These are phyloP conservation scores for Taenioides sp. DNA, from an alignment of 2,797 vertebrate species.

Conservation along the genomic window DNA sequence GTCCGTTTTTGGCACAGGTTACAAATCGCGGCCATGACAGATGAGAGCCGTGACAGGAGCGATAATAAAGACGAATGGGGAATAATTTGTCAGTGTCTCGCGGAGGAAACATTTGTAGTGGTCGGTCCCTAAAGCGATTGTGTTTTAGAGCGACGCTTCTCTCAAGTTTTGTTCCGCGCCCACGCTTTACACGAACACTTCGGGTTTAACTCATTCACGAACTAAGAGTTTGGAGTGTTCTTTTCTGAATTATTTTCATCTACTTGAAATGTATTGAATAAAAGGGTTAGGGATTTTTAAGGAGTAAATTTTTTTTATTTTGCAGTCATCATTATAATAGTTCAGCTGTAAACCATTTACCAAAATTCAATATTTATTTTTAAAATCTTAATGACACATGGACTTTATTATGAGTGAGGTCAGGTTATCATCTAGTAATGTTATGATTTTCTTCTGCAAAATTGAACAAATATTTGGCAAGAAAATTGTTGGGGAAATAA, in stretches of 20 bases:
- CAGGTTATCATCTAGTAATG: no score
- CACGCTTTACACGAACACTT: conserved; percentile 1
- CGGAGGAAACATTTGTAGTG: background rate
- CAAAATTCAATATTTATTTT: no score
- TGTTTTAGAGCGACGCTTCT: conserved; percentile 1
- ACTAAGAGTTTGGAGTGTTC: background rate
- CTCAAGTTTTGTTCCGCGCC: background rate
- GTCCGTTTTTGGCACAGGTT: background rate
- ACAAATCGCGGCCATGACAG: conserved; percentile 18
- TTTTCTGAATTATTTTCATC: background rate
- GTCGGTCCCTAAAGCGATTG: background rate
- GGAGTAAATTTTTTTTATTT: no score
- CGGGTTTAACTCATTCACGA: background rate
- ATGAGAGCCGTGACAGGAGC: conserved; percentile 5
- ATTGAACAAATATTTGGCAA: no score
- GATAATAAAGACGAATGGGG: conserved; percentile 33
- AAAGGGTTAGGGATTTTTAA: background rate
- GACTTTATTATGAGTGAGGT: no score
- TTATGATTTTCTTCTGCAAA: no score
- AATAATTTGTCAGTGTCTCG: conserved; percentile 15
- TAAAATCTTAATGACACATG: no score
- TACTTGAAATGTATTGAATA: background rate
- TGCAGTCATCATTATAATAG: no score
- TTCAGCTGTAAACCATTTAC: no score
- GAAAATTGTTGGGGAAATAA: no score